phyloP scores from a whole-genome alignment of 2,888 invertebrate genomes.

The Exephanes ischioxanthus region DNA sequence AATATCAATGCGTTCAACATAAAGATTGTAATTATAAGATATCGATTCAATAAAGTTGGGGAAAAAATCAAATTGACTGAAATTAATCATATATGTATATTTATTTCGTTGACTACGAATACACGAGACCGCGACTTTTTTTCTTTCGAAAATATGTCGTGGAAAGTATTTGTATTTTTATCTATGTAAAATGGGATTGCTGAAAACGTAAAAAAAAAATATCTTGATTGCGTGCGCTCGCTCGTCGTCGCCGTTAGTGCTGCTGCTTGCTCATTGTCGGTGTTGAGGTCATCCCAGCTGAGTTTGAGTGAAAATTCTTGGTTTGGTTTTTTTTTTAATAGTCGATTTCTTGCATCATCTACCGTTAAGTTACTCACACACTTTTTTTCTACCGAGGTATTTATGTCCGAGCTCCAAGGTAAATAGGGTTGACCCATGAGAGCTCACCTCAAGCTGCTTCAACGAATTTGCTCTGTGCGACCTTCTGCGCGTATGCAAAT shows the following conservation, averaged over 20 bases:
- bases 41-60: too few relatives aligned
- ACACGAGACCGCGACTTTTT: too few relatives aligned
- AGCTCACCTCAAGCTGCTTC: slow-evolving; percentile 79
- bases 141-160: too few relatives aligned
- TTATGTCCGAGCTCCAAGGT: not conserved
- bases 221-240: slow-evolving; percentile 20
- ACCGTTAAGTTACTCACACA: not conserved
- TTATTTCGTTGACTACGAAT: too few relatives aligned
- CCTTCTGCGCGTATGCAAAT: slow-evolving; percentile 97
- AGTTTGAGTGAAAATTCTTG: slow-evolving; percentile 3
- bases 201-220: slow-evolving; percentile 35
- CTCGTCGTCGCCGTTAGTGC: slow-evolving; percentile 24
- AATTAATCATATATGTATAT: too few relatives aligned
- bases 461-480: slow-evolving; percentile 83
- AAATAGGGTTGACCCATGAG: not conserved
- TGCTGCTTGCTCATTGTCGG: slow-evolving; percentile 3
- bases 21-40: too few relatives aligned
- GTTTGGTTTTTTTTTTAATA: not conserved
- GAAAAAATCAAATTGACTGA: too few relatives aligned
- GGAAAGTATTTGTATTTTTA: too few relatives aligned
- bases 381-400: not conserved
- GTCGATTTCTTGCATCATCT: not conserved
- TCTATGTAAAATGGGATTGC: slow-evolving; percentile 37
- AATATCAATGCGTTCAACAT: too few relatives aligned
- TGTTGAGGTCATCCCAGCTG: not conserved